Evolutionary conservation across 1,140 invertebrate species (phyloP), one percentile per base, ranked within the genome.

Genomic region (Cotesia chilonis): DNA sequence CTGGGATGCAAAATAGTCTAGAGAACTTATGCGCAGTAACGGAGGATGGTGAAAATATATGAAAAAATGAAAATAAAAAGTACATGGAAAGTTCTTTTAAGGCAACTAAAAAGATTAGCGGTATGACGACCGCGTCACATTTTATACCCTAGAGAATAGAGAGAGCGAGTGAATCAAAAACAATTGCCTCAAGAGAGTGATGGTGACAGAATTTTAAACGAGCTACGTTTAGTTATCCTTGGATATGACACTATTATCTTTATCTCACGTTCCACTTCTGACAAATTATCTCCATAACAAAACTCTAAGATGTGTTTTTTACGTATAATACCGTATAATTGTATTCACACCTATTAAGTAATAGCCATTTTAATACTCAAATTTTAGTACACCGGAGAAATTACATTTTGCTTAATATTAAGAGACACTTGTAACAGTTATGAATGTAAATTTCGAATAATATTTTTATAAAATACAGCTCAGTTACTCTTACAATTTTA

Each of bases 121-220:
- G 64, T 51, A 59, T 51, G 68, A 38, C 28, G 54, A 55, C 35
- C 55, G 36, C 67, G 54, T 68, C 67, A 68, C 54, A 36, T 68
- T 68, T 28, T 59, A 68, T 6, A 41, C 67, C 12, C 65, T 36
- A n/a, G 20, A 51, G 47, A 66, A 47, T 59, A 20, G 61, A n/a
- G 64, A 61, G 68, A 72, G 51, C 69, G 54, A 59, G 57, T 63
- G 70, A 81, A 79, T 81, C 79, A 75, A 79, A 82, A 82, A 82
- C 81, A 81, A 83, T 83, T 78, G 80, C 74, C 78, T 73, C 61
- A 75, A 75, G 74, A 75, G 77, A 65, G 70, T 77, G 70, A 73
- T 77, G 51, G 65, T 36, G 65, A 38, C 28, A 70, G 80, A 83
- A 82, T 83, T 81, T 83, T 81, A 81, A 82, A 82, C 74, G 47